phyloP scores from a whole-genome alignment of 2,797 vertebrate genomes.

The Sebastes nivosus region DNA sequence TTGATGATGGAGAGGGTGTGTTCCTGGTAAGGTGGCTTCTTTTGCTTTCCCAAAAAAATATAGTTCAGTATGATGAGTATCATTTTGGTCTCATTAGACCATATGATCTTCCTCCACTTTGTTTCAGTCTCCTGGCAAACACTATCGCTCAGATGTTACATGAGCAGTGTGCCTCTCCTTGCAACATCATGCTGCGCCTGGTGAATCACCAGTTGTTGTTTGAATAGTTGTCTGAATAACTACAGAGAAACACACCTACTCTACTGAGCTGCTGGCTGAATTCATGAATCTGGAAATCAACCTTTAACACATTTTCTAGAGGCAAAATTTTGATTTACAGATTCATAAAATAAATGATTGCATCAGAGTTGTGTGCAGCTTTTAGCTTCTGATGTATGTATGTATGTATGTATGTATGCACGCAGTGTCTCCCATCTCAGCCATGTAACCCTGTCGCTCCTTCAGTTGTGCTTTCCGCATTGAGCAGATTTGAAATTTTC shows the following conservation, averaged over 20 bases:
- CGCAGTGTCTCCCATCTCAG: neutral
- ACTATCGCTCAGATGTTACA: neutral
- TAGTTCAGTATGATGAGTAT: neutral
- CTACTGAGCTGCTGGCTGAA: neutral
- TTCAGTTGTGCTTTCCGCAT: neutral
- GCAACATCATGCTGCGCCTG: conserved; percentile 3
- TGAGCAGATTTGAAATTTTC: neutral
- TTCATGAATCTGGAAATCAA: neutral
- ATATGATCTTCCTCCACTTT: neutral
- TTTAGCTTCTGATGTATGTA: neutral
- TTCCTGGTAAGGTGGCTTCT: too few relatives aligned
- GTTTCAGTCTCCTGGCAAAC: neutral
- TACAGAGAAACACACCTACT: neutral
- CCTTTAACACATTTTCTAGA: neutral
- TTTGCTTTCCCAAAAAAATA: too few relatives aligned
- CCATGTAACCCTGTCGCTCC: neutral
- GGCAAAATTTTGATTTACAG: neutral
- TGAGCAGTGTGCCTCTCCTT: neutral
- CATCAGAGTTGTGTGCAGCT: neutral
- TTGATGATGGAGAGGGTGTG: too few relatives aligned
- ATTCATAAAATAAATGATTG: neutral
- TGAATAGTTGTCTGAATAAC: neutral
- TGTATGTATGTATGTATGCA: too few relatives aligned
- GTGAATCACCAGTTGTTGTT: neutral
- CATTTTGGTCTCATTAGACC: neutral